Percentiles rank a stretch among this genome's conserved stretches.
These are phyloP conservation scores for Heliconius sara DNA, from an alignment of 2,888 invertebrate genomes.

Conservation along the genomic window DNA sequence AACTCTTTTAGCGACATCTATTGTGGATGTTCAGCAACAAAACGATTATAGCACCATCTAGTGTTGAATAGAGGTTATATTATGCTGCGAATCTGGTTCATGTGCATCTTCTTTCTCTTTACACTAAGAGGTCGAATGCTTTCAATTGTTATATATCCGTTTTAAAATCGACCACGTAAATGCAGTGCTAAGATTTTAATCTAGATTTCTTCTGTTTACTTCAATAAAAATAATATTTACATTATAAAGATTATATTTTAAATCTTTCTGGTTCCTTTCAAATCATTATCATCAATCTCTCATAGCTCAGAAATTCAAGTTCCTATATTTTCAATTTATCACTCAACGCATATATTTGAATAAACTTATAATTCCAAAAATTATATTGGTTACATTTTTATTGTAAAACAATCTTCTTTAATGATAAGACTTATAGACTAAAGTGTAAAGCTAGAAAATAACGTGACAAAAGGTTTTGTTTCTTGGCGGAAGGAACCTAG, in stretches of 20 bases:
- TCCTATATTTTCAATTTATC: not conserved
- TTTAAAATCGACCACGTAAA: no score
- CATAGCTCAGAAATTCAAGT: no score
- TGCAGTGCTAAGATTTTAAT: no score
- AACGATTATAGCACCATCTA: slow-evolving; percentile 58
- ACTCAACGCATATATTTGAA: not conserved
- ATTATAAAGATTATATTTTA: not conserved
- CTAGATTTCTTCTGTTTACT: no score
- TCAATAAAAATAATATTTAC: no score
- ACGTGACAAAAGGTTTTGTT: no score
- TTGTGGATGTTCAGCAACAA: slow-evolving; percentile 39
- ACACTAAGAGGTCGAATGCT: not conserved
- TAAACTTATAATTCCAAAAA: not conserved
- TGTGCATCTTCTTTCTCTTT: not conserved
- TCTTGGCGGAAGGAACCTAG: no score
- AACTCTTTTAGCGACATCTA: slow-evolving; percentile 59
- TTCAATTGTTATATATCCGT: no score
- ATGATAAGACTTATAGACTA: not conserved
- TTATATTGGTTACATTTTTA: not conserved
- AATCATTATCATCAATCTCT: not conserved
- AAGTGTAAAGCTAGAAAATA: no score
- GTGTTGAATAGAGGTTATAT: slow-evolving; percentile 55
- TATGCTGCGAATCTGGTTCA: not conserved
- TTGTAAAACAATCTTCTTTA: not conserved
- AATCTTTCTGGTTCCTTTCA: not conserved